Conservation (phyloP, 2,113 vertebrate genomes). For the Myanophis thanlyinensis region DNA sequence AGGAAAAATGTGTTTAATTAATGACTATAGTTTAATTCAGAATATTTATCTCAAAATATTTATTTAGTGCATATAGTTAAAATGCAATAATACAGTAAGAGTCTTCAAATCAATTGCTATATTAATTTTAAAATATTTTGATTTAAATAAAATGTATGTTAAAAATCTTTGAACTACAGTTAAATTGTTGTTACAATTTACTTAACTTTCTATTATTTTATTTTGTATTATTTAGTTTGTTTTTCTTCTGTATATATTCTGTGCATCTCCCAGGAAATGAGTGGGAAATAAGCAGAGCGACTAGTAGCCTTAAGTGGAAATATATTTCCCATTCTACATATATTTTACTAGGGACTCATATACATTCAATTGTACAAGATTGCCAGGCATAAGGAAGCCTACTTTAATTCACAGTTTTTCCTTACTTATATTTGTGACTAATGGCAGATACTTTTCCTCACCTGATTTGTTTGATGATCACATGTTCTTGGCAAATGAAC, state of each 20-base stretch:
- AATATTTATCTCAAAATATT: constrained; percentile 31
- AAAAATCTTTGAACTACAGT: neutral
- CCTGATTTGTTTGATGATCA: constrained; percentile 73
- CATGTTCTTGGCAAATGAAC: constrained; percentile 78
- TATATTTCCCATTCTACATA: neutral
- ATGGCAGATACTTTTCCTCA: constrained; percentile 33
- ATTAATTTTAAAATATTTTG: neutral
- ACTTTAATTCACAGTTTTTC: neutral
- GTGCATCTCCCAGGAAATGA: neutral
- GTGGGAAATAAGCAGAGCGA: neutral
- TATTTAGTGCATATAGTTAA: neutral
- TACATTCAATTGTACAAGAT: neutral
- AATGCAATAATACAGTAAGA: neutral
- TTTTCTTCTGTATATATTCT: neutral
- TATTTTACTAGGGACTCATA: neutral
- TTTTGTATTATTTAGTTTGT: neutral
- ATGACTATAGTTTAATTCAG: constrained; percentile 22
- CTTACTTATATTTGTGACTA: neutral
- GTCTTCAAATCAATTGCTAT: neutral
- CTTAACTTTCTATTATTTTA: neutral
- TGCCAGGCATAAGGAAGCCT: neutral
- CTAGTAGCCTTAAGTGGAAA: no score
- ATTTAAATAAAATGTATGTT: neutral
- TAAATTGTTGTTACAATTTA: neutral
- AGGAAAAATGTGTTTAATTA: neutral